Percentiles rank a stretch among this genome's conserved stretches.
Conservation (phyloP, 2,113 vertebrate species). For the Poeciliopsis retropinna region DNA sequence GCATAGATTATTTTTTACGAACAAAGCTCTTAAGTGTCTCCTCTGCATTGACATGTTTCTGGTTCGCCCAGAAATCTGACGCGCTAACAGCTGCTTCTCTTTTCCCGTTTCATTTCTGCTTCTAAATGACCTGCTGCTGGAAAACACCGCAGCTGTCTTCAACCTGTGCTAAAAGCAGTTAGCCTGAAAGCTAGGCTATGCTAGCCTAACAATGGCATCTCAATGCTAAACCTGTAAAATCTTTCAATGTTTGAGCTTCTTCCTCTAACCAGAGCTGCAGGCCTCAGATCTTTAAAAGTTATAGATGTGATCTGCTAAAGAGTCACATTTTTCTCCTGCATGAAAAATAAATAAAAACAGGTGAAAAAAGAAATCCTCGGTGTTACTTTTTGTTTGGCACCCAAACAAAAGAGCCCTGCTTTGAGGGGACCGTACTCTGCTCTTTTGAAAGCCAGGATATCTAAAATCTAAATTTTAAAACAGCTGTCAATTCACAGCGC, state of each 20-base stretch:
- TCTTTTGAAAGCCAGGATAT: conserved; percentile 48
- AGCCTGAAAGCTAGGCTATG: too few relatives aligned
- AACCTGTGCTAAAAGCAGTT: too few relatives aligned
- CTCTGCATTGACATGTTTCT: too few relatives aligned
- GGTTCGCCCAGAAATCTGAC: too few relatives aligned
- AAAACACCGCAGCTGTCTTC: too few relatives aligned
- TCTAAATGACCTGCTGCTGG: too few relatives aligned
- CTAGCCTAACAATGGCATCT: too few relatives aligned
- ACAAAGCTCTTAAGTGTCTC: too few relatives aligned
- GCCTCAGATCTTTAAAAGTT: neutral
- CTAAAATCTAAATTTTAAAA: conserved; percentile 57
- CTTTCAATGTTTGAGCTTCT: neutral
- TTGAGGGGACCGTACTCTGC: conserved; percentile 16
- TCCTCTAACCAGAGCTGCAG: neutral
- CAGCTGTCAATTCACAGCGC: conserved; percentile 52
- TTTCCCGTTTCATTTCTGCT: too few relatives aligned
- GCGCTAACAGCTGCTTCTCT: too few relatives aligned
- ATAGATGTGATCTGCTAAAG: neutral
- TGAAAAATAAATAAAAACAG: conserved; percentile 4
- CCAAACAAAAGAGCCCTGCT: conserved; percentile 18
- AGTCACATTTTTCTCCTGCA: neutral
- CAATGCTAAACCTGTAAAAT: neutral
- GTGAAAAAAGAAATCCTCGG: conserved; percentile 37
- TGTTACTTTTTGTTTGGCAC: conserved; percentile 41
- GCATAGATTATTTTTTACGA: too few relatives aligned